phyloP scores from a whole-genome alignment of 2,797 vertebrate species.

The Sardinella longiceps region DNA sequence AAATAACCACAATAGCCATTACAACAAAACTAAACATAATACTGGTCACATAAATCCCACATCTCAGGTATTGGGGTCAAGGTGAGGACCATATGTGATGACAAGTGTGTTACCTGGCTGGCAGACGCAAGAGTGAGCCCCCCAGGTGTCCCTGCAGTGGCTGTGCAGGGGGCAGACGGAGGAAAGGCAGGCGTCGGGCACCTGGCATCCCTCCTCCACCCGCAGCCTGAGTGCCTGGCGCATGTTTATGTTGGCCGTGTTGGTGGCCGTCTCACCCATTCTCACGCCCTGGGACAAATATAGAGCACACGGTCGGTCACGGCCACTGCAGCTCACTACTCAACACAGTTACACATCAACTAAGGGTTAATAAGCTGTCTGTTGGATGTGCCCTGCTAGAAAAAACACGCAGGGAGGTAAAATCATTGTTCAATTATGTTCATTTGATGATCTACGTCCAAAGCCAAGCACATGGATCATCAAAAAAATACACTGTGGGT shows the following conservation, averaged over 20 bases:
- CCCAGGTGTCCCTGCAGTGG: slow-evolving; percentile 80
- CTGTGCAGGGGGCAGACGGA: slow-evolving; percentile 80
- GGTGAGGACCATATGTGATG: neutral
- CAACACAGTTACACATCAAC: neutral
- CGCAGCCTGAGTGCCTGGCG: slow-evolving; percentile 74
- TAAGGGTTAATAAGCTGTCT: neutral
- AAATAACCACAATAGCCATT: no score
- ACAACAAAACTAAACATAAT: neutral
- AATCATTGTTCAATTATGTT: neutral
- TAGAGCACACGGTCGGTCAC: neutral
- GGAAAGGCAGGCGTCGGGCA: slow-evolving; percentile 75
- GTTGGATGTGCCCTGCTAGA: neutral
- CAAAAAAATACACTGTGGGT: neutral
- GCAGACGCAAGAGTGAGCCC: slow-evolving; percentile 79
- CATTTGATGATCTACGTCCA: neutral
- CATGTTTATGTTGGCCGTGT: slow-evolving; percentile 79
- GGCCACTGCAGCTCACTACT: neutral
- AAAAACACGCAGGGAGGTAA: neutral
- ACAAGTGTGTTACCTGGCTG: slow-evolving; percentile 73
- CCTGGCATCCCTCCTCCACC: slow-evolving; percentile 78
- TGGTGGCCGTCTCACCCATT: slow-evolving; percentile 87
- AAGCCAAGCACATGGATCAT: neutral
- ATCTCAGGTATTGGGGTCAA: neutral
- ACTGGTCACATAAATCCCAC: neutral
- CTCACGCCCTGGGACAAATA: slow-evolving; percentile 76